Base-by-base conservation (phyloP, 1,140 invertebrate species). In the Kradibia gibbosae region DNA sequence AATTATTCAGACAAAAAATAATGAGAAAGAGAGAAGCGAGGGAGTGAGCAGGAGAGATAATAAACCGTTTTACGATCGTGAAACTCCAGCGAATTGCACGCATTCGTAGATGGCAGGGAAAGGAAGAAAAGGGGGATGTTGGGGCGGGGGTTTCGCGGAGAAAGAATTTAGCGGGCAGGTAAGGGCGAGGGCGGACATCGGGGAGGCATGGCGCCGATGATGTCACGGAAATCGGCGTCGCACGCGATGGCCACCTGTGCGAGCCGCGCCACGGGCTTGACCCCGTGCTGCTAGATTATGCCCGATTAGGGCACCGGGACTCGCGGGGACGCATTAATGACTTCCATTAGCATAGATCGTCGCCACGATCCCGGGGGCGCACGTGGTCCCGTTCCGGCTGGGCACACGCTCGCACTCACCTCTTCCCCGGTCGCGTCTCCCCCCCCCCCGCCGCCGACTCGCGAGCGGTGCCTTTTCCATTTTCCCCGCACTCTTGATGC, bases 271-370 rank as follows among this genome's bases (percentile, higher is more conserved):
- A n/a, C 48, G 11, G 50, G 67, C 45, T 53, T 57, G 55, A 42
- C 57, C 74, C 42, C 42, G 57, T 42, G 57, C 20, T 31, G 20
- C 15, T 28, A 28, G 70, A 72, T 73, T 39, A 39, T 42, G 22
- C 13, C 42, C 81, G 87, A 89, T 89, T 88, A 88, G 84, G 67
- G 86, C 87, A 1, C 8, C 5, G 13, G 34, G 17, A 20, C 36
- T 86, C 77, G 80, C 39, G 75, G 77, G 83, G 87, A 87, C 87
- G 86, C 87, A 90, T 90, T 89, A 88, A 88, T 84, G 87, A 88
- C 87, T 86, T 82, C 78, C 85, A 90, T 90, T 90, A 89, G 85
- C 90, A 91, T 91, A 90, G 89, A 89, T 90, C 74, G 76, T 4
- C 22, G 89, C 89, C 89, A 82, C 65, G 86, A 87, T 88, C 77